A percentile compares a stretch with the other conserved stretches of the same genome.
Evolutionary conservation across 2,888 invertebrate genomes (phyloP).

Genomic region (Lasius platythorax): DNA sequence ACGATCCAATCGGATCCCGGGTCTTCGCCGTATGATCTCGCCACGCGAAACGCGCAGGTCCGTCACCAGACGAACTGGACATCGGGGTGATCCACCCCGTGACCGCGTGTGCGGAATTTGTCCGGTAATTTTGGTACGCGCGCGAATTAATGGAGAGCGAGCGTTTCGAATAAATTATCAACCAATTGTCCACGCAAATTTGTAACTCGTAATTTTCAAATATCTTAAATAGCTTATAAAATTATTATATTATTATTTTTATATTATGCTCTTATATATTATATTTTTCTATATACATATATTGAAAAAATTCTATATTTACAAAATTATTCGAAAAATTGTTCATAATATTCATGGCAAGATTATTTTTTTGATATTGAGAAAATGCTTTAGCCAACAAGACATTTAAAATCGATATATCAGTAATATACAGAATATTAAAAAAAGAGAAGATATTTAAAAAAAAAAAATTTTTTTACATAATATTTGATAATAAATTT

Average conservation of each 20-base stretch:
- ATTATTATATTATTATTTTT: not conserved
- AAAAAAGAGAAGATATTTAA: not conserved
- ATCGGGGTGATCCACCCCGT: conserved; percentile 62
- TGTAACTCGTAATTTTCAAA: not conserved
- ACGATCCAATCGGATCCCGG: conserved; percentile 81
- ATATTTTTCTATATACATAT: not conserved
- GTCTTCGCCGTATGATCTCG: conserved; percentile 78
- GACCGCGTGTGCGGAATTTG: conserved; percentile 41
- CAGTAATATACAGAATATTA: not conserved
- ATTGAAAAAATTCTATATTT: not conserved
- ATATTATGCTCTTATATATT: not conserved
- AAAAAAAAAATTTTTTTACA: not conserved
- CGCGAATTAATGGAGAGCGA: no score
- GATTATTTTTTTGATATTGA: not conserved
- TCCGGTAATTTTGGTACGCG: not conserved
- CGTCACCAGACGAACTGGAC: conserved; percentile 73
- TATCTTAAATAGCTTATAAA: not conserved
- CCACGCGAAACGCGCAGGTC: conserved; percentile 82
- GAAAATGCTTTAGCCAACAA: not conserved
- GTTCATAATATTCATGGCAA: not conserved
- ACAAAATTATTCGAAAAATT: not conserved
- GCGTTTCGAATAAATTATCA: not conserved
- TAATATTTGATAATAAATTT: not conserved
- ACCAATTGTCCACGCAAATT: not conserved
- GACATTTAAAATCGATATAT: not conserved